A percentile compares a stretch with the other conserved stretches of the same genome.
phyloP scores from a whole-genome alignment of 2,113 vertebrate genomes.

The Cyprinus carpio region DNA sequence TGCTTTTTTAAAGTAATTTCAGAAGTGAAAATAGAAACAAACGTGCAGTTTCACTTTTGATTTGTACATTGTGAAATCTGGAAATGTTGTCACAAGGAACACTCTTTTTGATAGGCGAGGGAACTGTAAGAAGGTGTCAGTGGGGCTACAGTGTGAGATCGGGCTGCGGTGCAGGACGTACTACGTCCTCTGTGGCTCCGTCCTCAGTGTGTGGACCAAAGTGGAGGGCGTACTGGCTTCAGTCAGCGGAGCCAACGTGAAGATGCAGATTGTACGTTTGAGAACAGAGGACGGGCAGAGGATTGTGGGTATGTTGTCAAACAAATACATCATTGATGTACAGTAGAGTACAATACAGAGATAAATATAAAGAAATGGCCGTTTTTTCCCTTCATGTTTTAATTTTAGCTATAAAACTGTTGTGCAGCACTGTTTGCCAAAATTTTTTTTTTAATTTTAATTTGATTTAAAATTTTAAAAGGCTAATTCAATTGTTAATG shows the following conservation, averaged over 20 bases:
- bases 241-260: conserved; percentile 92
- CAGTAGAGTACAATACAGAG: no score
- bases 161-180: conserved; percentile 93
- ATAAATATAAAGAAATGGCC: no score
- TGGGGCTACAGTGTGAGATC: conserved; percentile 94
- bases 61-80: not conserved
- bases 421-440: no score
- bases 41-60: no score
- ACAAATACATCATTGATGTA: not conserved
- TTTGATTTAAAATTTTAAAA: no score
- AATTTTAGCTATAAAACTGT: no score
- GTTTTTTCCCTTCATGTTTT: no score
- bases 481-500: no score
- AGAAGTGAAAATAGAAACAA: not conserved
- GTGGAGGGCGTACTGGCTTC: conserved; percentile 94
- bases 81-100: not conserved
- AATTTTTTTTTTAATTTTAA: no score
- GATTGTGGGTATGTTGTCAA: conserved; percentile 84
- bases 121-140: conserved; percentile 93
- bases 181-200: conserved; percentile 92
- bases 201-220: conserved; percentile 97
- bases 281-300: conserved; percentile 95
- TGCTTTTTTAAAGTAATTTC: not conserved
- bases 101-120: conserved; percentile 81
- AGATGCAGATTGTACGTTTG: conserved; percentile 96